A percentile compares a stretch with the other conserved stretches of the same genome.
These are phyloP conservation scores for Lepidostoma basale DNA, from an alignment of 1,140 invertebrate genomes.

Conservation along the genomic window DNA sequence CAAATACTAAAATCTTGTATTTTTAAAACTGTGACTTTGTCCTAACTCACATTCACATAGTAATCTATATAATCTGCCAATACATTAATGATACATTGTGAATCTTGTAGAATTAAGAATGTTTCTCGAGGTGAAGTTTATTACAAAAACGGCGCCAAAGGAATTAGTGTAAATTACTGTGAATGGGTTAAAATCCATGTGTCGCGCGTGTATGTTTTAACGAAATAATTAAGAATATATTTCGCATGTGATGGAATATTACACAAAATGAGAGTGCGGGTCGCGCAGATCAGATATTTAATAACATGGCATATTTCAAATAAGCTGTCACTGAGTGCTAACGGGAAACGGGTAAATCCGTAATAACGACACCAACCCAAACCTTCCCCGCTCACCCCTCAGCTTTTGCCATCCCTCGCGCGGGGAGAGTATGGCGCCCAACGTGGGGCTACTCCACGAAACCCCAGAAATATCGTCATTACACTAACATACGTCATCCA, in stretches of 20 bases:
- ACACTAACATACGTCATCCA: slow-evolving; percentile 6
- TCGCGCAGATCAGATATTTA: slow-evolving; percentile 31
- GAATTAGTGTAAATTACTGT: too few species aligned
- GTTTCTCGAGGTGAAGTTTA: too few species aligned
- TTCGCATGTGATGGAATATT: neutral
- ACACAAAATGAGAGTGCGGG: neutral
- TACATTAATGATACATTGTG: too few species aligned
- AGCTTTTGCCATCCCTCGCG: neutral
- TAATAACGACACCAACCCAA: slow-evolving; percentile 30
- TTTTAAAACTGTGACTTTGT: too few species aligned
- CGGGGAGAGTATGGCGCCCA: neutral
- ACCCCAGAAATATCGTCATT: slow-evolving; percentile 32
- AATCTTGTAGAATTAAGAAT: too few species aligned
- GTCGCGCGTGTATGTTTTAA: too few species aligned
- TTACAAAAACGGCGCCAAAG: too few species aligned
- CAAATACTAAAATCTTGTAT: too few species aligned
- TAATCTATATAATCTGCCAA: too few species aligned
- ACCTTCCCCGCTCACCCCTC: neutral
- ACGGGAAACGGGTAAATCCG: slow-evolving; percentile 38
- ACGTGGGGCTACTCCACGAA: neutral
- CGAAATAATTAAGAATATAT: neutral
- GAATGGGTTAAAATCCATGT: too few species aligned
- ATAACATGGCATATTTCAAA: slow-evolving; percentile 41
- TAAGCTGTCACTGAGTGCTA: slow-evolving; percentile 34
- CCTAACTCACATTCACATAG: too few species aligned